Evolutionary conservation across 2,113 vertebrate species (phyloP).

Genomic region (Nannospalax galili): DNA sequence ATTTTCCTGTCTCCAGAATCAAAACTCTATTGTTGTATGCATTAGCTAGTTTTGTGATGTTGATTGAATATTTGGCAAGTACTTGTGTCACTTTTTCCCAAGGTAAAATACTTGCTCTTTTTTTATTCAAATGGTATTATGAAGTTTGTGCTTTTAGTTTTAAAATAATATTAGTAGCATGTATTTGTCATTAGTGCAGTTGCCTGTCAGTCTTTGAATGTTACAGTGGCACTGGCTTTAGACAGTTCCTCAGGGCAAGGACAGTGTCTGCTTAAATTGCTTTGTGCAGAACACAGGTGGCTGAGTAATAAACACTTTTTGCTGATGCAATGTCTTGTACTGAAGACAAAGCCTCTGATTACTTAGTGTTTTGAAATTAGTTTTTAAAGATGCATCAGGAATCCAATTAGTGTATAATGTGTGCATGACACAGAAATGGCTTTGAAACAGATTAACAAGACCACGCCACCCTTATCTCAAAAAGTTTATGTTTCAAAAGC

Average conservation of each 20-base stretch:
- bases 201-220: constrained; percentile 67
- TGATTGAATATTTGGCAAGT: constrained; percentile 42
- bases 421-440: constrained; percentile 73
- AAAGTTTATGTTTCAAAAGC: constrained; percentile 66
- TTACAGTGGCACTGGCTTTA: constrained; percentile 64
- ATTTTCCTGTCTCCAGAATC: constrained; percentile 15
- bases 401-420: constrained; percentile 81
- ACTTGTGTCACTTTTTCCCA: not conserved
- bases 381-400: constrained; percentile 82
- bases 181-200: constrained; percentile 52
- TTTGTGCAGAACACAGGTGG: constrained; percentile 81
- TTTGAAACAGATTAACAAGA: constrained; percentile 75
- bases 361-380: constrained; percentile 82
- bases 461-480: constrained; percentile 31
- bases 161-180: constrained; percentile 47
- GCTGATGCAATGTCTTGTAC: constrained; percentile 77
- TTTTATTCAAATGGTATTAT: constrained; percentile 45
- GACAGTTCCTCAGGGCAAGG: constrained; percentile 76
- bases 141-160: constrained; percentile 40
- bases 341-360: constrained; percentile 81
- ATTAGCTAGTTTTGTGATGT: constrained; percentile 22
- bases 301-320: constrained; percentile 81
- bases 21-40: constrained; percentile 4
- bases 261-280: constrained; percentile 75
- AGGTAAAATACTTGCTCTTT: constrained; percentile 18